phyloP scores from a whole-genome alignment of 2,888 invertebrate genomes.

The Coleophora deauratella region DNA sequence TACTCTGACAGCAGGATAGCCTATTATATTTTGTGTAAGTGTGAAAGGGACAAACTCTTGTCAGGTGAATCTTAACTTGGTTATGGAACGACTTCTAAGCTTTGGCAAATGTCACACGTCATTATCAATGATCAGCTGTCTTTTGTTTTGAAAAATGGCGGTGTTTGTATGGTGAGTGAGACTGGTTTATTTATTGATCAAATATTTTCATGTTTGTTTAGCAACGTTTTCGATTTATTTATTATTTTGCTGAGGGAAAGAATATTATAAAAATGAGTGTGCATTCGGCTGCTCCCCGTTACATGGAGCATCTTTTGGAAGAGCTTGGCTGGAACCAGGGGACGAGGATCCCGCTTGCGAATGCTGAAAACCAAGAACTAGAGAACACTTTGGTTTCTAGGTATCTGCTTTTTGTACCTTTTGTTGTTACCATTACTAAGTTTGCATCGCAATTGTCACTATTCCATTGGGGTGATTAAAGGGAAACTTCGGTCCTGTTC shows the following conservation, averaged over 20 bases:
- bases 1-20: too few relatives aligned
- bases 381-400: slow-evolving; percentile 51
- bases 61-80: too few relatives aligned
- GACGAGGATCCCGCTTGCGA: slow-evolving; percentile 85
- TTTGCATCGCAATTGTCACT: too few relatives aligned
- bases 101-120: too few relatives aligned
- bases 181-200: slow-evolving; percentile 24
- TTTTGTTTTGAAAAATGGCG: slow-evolving; percentile 33
- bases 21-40: too few relatives aligned
- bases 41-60: too few relatives aligned
- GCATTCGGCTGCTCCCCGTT: slow-evolving; percentile 38
- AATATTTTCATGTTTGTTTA: slow-evolving; percentile 15
- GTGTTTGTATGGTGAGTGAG: slow-evolving; percentile 13
- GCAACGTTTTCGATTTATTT: slow-evolving; percentile 18
- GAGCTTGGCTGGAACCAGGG: slow-evolving; percentile 85
- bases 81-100: too few relatives aligned
- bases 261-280: slow-evolving; percentile 30
- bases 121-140: slow-evolving; percentile 19
- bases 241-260: not conserved
- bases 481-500: too few relatives aligned
- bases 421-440: too few relatives aligned
- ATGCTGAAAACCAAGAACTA: slow-evolving; percentile 77
- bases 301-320: slow-evolving; percentile 77
- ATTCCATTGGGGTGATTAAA: too few relatives aligned
- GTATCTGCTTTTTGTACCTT: slow-evolving; percentile 29